These are phyloP conservation scores for Paratrypauchen microcephalus DNA, from an alignment of 2,797 vertebrate genomes.

Conservation along the genomic window DNA sequence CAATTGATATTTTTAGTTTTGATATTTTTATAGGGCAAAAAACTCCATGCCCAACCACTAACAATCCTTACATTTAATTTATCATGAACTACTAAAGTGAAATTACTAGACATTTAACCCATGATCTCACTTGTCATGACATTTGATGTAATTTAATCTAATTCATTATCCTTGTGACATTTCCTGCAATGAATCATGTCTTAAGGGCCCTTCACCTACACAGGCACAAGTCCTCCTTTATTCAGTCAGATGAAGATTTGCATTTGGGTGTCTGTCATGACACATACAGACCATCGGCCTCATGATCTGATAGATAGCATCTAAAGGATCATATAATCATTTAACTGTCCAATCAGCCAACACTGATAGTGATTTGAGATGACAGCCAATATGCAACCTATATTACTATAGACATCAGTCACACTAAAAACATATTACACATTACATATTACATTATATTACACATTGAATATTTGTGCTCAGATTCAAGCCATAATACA, in stretches of 20 bases:
- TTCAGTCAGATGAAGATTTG: constrained; percentile 2
- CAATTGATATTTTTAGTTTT: neutral
- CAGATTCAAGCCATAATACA: too few relatives aligned
- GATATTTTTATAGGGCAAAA: neutral
- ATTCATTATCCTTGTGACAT: neutral
- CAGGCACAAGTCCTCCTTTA: neutral
- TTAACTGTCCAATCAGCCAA: neutral
- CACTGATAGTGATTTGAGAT: too few relatives aligned
- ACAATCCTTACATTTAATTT: neutral
- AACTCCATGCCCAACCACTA: neutral
- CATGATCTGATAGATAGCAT: neutral
- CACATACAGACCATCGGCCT: neutral
- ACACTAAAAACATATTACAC: neutral
- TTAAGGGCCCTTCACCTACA: constrained; percentile 6
- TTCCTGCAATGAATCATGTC: constrained; percentile 4
- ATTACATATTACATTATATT: neutral
- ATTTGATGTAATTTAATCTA: neutral
- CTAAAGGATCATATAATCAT: constrained; percentile 1
- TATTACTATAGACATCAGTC: neutral
- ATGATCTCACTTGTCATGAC: neutral
- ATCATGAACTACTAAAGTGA: neutral
- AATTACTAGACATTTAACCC: neutral
- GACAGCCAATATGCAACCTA: neutral
- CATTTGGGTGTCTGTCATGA: neutral
- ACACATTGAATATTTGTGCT: neutral